These are phyloP conservation scores for Dicrurus megarhynchus DNA, from an alignment of 2,113 vertebrate species.

Conservation along the genomic window DNA sequence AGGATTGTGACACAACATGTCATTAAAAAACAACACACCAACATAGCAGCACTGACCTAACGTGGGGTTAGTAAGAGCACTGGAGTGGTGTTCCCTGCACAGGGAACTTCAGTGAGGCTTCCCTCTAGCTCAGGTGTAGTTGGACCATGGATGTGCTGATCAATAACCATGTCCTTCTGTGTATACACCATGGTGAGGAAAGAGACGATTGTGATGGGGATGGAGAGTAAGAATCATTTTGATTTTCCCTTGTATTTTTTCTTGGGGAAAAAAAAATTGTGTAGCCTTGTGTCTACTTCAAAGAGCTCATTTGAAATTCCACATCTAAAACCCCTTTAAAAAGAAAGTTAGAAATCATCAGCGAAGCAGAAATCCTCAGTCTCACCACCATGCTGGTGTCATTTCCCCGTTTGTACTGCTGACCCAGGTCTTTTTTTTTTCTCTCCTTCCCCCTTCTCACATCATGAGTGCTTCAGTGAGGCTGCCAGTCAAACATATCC, in stretches of 20 bases:
- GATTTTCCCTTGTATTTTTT: neutral
- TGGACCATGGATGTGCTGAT: neutral
- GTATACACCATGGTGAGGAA: fast-evolving
- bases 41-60: neutral
- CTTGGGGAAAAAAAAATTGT: neutral
- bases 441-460: neutral
- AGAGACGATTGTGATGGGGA: neutral
- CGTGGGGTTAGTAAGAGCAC: neutral
- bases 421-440: neutral
- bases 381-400: constrained; percentile 7
- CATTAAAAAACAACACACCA: neutral
- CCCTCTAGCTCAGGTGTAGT: neutral
- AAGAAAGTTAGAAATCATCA: constrained; percentile 23
- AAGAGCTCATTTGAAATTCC: constrained; percentile 44
- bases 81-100: neutral
- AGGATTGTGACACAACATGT: fast-evolving
- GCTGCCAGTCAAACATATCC: neutral
- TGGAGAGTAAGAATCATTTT: neutral
- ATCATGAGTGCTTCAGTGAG: neutral
- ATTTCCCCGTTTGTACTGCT: constrained; percentile 1
- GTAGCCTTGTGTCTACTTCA: constrained; percentile 1
- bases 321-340: constrained; percentile 6
- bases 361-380: constrained; percentile 49
- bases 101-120: neutral
- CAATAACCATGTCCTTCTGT: neutral